These are phyloP conservation scores for Glandiceps talaboti DNA, from an alignment of 53 echinoderm and acorn worm species.

Conservation along the genomic window DNA sequence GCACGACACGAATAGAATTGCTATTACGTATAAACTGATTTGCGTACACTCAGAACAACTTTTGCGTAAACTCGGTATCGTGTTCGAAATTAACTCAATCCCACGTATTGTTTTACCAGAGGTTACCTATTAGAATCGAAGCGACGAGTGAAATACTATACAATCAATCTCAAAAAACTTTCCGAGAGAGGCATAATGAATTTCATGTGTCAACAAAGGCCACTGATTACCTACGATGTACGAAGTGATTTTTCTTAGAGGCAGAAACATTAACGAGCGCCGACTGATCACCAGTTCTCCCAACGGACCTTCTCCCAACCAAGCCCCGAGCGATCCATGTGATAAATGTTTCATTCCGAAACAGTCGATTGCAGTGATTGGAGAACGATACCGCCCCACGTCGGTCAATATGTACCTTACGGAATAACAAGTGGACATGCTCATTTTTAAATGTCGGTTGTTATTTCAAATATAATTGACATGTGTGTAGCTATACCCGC, in stretches of 20 bases:
- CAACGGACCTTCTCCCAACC: not conserved
- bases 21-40: too few species aligned
- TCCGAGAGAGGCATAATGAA: not conserved
- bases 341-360: not conserved
- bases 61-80: too few species aligned
- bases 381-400: not conserved
- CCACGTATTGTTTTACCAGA: too few species aligned
- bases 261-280: not conserved
- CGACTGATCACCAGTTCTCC: not conserved
- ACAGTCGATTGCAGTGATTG: not conserved
- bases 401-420: not conserved
- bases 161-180: not conserved
- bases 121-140: too few species aligned
- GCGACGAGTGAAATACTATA: too few species aligned
- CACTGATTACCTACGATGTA: not conserved
- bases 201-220: not conserved
- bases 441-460: not conserved
- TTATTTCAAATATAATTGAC: not conserved
- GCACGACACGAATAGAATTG: too few species aligned
- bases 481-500: not conserved
- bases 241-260: not conserved
- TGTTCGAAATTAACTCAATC: too few species aligned
- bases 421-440: not conserved
- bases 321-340: not conserved
- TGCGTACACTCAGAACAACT: too few species aligned